Evolutionary conservation across 1,140 invertebrate genomes (phyloP).

Genomic region (Diachasma alloeum): DNA sequence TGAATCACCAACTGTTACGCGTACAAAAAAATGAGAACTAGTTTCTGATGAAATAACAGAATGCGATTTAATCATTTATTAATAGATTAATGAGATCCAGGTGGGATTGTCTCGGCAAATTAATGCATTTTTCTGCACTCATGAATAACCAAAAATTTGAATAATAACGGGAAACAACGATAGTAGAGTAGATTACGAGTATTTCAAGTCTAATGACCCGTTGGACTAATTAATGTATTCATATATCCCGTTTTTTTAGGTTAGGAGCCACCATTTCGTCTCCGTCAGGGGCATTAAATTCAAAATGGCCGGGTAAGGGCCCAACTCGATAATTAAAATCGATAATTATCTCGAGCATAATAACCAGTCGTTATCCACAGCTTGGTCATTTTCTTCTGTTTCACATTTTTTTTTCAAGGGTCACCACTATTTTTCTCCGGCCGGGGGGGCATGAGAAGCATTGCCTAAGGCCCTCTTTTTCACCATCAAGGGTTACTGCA

Average conservation of each 20-base stretch:
- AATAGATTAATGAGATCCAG: no score
- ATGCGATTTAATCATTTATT: neutral
- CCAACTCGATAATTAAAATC: conserved; percentile 56
- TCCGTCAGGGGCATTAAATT: neutral
- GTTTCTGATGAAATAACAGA: conserved; percentile 6
- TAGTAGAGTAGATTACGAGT: no score
- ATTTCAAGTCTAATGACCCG: no score
- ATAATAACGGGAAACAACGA: no score
- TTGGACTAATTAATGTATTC: no score
- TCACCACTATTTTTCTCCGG: neutral
- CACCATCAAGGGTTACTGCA: neutral
- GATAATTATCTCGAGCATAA: conserved; percentile 58
- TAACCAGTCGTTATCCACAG: conserved; percentile 54
- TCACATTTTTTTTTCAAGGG: neutral
- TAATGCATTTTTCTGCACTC: neutral
- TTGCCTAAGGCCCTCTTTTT: neutral
- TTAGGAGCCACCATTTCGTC: neutral
- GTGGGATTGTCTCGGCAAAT: neutral
- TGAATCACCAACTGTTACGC: neutral
- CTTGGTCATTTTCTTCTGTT: conserved; percentile 35
- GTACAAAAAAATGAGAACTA: neutral
- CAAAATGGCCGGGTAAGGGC: neutral
- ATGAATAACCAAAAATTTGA: neutral
- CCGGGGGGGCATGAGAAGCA: neutral
- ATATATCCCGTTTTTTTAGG: no score